Evolutionary conservation across 2,888 invertebrate genomes (phyloP), one percentile per base, ranked within the genome.

Genomic region (Orthonevra nobilis): DNA sequence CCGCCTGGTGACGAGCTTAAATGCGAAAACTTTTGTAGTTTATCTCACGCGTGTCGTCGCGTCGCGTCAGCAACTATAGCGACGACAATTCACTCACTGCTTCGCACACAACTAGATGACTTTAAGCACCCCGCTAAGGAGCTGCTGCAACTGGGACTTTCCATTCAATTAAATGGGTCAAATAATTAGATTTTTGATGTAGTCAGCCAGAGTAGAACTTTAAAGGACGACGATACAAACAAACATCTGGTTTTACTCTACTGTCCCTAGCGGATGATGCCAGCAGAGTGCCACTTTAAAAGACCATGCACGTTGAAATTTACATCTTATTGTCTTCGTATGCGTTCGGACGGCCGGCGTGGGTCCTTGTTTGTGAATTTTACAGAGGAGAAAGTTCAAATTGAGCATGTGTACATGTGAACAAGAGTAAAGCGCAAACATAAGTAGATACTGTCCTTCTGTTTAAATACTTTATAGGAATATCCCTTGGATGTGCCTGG

Each of bases 111-210:
- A n/a, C 28, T 34, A 56, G 32, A 56, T 23, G 28, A 26, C 61
- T 44, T 66, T 68, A 61, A 79, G 66, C 61, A 56, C 79, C 66
- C 20, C 19, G 50, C 50, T 79, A 48, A 50, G 66, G 9, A 56
- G 19, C 34, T 34, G 54, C 60, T 61, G 46, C 79, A 66, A 44
- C 66, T 72, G 79, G 54, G 73, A 66, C 61, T 73, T 73, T 73
- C 56, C 56, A 66, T 79, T 79, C 36, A 56, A 56, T 68, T 79
- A 61, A 73, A 79, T 73, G 61, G 79, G 79, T 73, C 73, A 72
- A 61, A 73, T 32, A 66, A 72, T 42, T 36, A 38, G 48, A n/a
- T n/a, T 64, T 38, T 52, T 58, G 19, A 44, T 48, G 9, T 42
- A 63, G 63, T 54, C 48, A 54, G 54, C 17, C 34, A 17, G 14